Evolutionary conservation across 2,113 vertebrate genomes (phyloP), one percentile per base, ranked within the genome.

Genomic region (Scortum barcoo): DNA sequence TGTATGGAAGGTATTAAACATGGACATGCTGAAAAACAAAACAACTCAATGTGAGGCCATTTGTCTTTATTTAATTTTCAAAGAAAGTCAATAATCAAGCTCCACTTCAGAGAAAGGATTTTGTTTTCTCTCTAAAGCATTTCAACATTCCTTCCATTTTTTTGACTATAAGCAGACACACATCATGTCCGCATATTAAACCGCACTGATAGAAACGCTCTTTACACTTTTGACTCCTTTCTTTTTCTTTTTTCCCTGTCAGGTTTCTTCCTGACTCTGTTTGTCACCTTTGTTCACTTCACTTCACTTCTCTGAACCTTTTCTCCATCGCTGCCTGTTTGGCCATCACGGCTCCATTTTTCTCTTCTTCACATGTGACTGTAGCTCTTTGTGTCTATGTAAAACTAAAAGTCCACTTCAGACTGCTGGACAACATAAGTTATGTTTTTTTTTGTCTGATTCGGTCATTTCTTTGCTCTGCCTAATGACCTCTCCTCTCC

Each of bases 101-200:
- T 44, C 10, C 51, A 20, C 3, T 22, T 19, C 22, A 40, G 53
- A 9, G 51, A 28, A 67, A 38, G 28, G 0, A 57, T 71, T 42
- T 56, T 7, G 44, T 56, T 81, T 76, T 87, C 51, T 75, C 30
- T 30, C 6, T 22, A 5, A 38, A 73, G 56, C 19, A 3, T 44
- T 24, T 62, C 1, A 10, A 28, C 83, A 72, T 81, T 81, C 46
- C 66, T 67, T 73, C 7, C 40, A 24, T 78, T 84, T 78, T 84
- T 72, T 65, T 62, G 3, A 67, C 54, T 40, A 42, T 26, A 57
- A 71, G 36, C 44, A 72, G 81, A 78, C 80, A 46, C 81, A 72
- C 54, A 75, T 44, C 26, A 7, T 58, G 42, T 58, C 80, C 60
- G 56, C 57, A 84, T 46, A 66, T 66, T 54, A 5, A 84, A 83